Evolutionary conservation across 2,888 invertebrate species (phyloP), one percentile per base, ranked within the genome.

Genomic region (Scaptomyza parva): DNA sequence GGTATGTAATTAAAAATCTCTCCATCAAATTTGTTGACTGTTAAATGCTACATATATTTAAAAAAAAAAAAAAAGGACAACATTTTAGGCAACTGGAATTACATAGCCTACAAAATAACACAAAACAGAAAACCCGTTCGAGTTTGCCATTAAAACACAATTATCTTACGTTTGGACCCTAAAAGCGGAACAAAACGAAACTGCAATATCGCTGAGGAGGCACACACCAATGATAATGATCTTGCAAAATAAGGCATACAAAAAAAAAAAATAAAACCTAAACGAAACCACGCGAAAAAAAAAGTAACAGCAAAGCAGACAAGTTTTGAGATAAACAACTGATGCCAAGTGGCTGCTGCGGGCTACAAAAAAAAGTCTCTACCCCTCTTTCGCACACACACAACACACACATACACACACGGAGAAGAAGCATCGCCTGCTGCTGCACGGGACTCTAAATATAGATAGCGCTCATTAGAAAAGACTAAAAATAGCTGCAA

Each of bases 401-500:
- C 20, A 44, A n/a, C n/a, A n/a, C n/a, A n/a, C n/a, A n/a, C n/a
- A 24, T 8, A 28, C 11, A 35, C 12, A 55, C 17, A 65, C 30
- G 41, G 33, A 52, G 43, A 39, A 75, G 69, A 85, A 84, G 85
- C 82, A 70, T 62, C 59, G 64, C 41, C 62, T 50, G 64, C 58
- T 71, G 64, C 55, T 70, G 77, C 83, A 70, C 70, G 82, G 74
- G 64, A 66, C 62, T 57, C 75, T 86, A 87, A 86, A 89, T 86
- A 87, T 87, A 89, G 87, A 69, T 54, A 75, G 65, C 70, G 67
- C 78, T 89, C 72, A 88, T 87, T 87, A 89, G 87, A 89, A 89
- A 76, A 57, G 58, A 74, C 87, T 87, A 87, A 83, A 88, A 89
- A 88, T 87, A 85, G 74, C 63, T 47, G 48, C 61, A 41, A 55